Percentiles rank a stretch among this genome's conserved stretches.
phyloP scores from a whole-genome alignment of 2,888 invertebrate genomes.

The Erynnis tages region DNA sequence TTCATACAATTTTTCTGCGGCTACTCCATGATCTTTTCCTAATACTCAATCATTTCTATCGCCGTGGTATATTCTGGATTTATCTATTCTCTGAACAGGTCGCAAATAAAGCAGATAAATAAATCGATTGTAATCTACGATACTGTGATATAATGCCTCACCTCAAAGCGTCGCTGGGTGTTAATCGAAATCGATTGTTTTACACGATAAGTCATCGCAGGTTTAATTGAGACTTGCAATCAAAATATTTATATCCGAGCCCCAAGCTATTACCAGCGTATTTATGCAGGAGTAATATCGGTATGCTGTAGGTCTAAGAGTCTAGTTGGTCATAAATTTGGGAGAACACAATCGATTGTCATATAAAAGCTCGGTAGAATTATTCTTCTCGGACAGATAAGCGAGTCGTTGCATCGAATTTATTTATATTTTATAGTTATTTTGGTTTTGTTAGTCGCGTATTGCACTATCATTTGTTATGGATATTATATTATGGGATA shows the following conservation, averaged over 20 bases:
- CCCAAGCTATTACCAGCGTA: constrained; percentile 48
- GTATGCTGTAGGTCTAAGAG: constrained; percentile 24
- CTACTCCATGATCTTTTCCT: too few species aligned
- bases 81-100: constrained; percentile 9
- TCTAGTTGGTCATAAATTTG: constrained; percentile 23
- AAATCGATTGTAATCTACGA: constrained; percentile 19
- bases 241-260: constrained; percentile 48
- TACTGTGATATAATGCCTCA: constrained; percentile 37
- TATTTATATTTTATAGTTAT: constrained; percentile 25
- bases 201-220: constrained; percentile 65
- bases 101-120: constrained; percentile 20
- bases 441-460: constrained; percentile 14
- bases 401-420: constrained; percentile 21
- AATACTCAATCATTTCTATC: too few species aligned
- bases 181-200: constrained; percentile 79
- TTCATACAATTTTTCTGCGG: too few species aligned
- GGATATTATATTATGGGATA: constrained; percentile 6
- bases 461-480: constrained; percentile 3
- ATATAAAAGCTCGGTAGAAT: constrained; percentile 24
- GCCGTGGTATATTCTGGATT: too few species aligned
- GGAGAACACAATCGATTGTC: constrained; percentile 27
- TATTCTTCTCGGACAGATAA: constrained; percentile 25
- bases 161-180: constrained; percentile 67
- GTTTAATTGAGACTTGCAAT: constrained; percentile 71
- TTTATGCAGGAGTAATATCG: constrained; percentile 35